These are phyloP conservation scores for Nestor notabilis DNA, from an alignment of 2,113 vertebrate genomes.

Conservation along the genomic window DNA sequence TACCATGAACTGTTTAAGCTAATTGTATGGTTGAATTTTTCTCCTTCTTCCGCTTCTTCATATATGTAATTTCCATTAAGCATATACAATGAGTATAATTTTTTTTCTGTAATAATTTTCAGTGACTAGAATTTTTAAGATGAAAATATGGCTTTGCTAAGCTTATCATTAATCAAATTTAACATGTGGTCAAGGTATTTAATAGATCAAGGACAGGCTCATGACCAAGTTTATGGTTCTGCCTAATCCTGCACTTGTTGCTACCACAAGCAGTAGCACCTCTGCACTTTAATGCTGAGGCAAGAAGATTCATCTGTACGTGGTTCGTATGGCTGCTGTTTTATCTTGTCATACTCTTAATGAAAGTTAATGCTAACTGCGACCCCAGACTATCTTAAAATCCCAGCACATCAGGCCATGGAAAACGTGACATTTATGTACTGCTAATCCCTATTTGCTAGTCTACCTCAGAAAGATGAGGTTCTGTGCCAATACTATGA, in stretches of 20 bases:
- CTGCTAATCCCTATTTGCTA: slow-evolving; percentile 24
- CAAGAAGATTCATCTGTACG: neutral
- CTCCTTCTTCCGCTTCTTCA: neutral
- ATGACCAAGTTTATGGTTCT: neutral
- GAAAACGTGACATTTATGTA: slow-evolving; percentile 59
- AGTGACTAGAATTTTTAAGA: neutral
- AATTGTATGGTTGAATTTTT: neutral
- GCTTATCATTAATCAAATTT: neutral
- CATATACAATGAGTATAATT: neutral
- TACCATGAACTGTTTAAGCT: neutral
- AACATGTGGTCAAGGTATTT: neutral
- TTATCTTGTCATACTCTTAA: slow-evolving; percentile 36
- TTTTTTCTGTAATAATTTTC: neutral
- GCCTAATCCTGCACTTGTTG: neutral
- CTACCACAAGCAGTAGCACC: neutral
- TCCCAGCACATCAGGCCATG: slow-evolving; percentile 14
- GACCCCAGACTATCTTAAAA: slow-evolving; percentile 43
- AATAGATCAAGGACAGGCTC: neutral
- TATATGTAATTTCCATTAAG: neutral
- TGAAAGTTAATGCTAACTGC: slow-evolving; percentile 35
- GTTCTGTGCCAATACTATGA: neutral
- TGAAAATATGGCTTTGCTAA: neutral
- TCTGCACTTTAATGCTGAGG: neutral
- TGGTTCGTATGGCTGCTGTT: neutral
- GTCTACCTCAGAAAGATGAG: slow-evolving; percentile 17